Percentiles rank a stretch among this genome's conserved stretches.
These are phyloP conservation scores for Oligia latruncula DNA, from an alignment of 2,888 invertebrate genomes.

Conservation along the genomic window DNA sequence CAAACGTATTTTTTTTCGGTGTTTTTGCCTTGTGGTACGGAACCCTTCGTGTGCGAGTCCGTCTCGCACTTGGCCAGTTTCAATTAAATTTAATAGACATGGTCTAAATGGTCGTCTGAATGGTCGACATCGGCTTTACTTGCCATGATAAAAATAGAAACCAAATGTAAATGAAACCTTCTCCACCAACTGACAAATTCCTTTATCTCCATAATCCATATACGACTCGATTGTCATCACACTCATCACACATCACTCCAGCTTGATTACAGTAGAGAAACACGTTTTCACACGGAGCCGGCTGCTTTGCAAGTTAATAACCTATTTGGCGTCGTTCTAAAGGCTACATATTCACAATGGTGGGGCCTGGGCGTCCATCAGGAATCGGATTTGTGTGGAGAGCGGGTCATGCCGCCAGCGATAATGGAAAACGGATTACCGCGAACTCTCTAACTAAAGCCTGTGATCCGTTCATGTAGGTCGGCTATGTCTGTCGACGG, in stretches of 20 bases:
- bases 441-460: constrained; percentile 74
- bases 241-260: constrained; percentile 23
- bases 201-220: constrained; percentile 5
- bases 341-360: constrained; percentile 71
- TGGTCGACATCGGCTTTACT: background rate
- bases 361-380: constrained; percentile 69
- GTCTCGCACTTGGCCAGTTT: too few relatives aligned
- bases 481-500: constrained; percentile 53
- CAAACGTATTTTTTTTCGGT: too few relatives aligned
- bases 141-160: background rate
- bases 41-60: too few relatives aligned
- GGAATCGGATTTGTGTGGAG: constrained; percentile 73
- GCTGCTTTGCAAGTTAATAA: constrained; percentile 78
- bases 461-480: constrained; percentile 65
- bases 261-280: constrained; percentile 51
- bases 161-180: background rate
- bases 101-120: background rate
- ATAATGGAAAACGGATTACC: constrained; percentile 83
- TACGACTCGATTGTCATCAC: constrained; percentile 23
- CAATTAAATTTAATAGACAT: background rate
- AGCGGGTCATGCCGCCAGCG: constrained; percentile 71
- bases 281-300: constrained; percentile 44
- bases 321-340: constrained; percentile 71
- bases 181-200: constrained; percentile 1
- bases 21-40: too few relatives aligned